A percentile compares a stretch with the other conserved stretches of the same genome.
Evolutionary conservation across 2,113 vertebrate genomes (phyloP).

Genomic region (Nansenia antarctica): DNA sequence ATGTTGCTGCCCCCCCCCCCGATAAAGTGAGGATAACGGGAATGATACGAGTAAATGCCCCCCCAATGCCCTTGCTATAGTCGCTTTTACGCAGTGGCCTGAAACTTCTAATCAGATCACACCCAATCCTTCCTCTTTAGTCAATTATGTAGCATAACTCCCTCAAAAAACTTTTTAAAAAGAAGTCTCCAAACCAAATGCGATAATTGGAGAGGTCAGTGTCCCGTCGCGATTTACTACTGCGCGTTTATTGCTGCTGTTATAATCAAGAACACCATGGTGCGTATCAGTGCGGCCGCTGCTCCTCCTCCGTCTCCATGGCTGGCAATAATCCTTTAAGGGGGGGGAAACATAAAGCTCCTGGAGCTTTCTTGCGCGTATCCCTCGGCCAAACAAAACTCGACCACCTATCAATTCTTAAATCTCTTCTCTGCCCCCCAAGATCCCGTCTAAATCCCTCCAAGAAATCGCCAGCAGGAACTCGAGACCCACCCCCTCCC

Average conservation of each 20-base stretch:
- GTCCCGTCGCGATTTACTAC: conserved; percentile 36
- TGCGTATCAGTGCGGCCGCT: conserved; percentile 43
- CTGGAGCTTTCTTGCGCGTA: conserved; percentile 58
- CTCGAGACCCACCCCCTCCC: conserved; percentile 69
- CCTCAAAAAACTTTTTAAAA: not conserved
- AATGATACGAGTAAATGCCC: not conserved
- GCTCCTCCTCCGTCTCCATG: conserved; percentile 60
- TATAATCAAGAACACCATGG: conserved; percentile 44
- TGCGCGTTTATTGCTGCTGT: conserved; percentile 25
- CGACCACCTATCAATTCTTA: conserved; percentile 74
- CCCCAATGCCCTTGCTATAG: not conserved
- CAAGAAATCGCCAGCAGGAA: conserved; percentile 65
- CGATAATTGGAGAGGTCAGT: conserved; percentile 20
- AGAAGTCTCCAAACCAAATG: not conserved
- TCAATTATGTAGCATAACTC: not conserved
- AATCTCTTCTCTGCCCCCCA: conserved; percentile 65
- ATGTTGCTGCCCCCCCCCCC: conserved; percentile 63
- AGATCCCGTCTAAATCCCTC: conserved; percentile 60
- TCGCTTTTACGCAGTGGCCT: not conserved
- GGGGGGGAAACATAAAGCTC: conserved; percentile 57
- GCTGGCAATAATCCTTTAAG: conserved; percentile 64
- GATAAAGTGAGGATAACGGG: not conserved
- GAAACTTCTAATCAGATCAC: not conserved
- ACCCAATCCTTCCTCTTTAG: not conserved
- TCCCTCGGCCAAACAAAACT: conserved; percentile 67